Evolutionary conservation across 2,113 vertebrate species (phyloP), one percentile per base, ranked within the genome.

Genomic region (Crotophaga sulcirostris): DNA sequence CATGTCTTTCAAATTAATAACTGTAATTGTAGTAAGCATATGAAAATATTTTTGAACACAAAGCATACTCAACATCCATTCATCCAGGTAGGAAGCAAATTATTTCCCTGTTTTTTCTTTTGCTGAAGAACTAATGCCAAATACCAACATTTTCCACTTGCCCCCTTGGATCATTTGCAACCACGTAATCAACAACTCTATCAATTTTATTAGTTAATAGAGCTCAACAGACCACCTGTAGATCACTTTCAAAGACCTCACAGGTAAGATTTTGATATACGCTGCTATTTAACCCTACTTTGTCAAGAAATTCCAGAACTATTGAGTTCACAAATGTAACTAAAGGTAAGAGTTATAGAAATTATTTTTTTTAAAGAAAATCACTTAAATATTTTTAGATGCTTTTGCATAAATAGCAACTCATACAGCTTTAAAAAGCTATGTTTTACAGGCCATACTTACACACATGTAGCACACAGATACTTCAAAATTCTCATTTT

Each of bases 61-160:
- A 89, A 60, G 25, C 21, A 38, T 1, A 26, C 17, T 28, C 83
- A 56, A 16, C 36, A 14, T 31, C 55, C 38, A 44, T 47, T 76
- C 56, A 38, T 14, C 56, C 49, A 69, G 36, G 40, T 7, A 56
- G 24, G 23, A 94, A 94, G 68, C 12, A 89, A 75, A 66, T 11
- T 0, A 69, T 62, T 72, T 40, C 49, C 2, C 0, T 29, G 0
- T 26, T 58, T 72, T 64, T 79, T 14, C 6, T 75, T 76, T 36
- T 66, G 13, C n/a, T 80, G 29, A 36, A 88, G 80, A 40, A 51
- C 10, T 38, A 62, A 77, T 38, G 55, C 2, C 74, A 66, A 74
- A 45, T 34, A 88, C 2, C 23, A 68, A 2, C 8, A 45, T 34
- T 62, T 79, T 49, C 40, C 29, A 34, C 18, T 44, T 28, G 33